Evolutionary conservation across 2,888 invertebrate species (phyloP).

Genomic region (Epirrhoe alternata): DNA sequence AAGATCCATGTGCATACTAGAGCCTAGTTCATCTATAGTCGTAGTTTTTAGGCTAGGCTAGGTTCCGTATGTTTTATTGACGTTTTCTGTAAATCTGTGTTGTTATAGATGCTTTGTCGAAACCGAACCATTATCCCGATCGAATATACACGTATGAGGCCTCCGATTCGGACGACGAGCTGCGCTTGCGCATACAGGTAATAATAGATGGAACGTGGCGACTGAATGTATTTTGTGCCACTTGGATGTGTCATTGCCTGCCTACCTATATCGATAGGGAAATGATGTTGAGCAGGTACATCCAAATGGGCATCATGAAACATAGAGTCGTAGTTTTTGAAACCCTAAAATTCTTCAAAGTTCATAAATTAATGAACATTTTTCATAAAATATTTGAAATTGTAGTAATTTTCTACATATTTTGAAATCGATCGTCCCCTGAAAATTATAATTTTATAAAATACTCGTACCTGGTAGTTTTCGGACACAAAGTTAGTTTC

Average conservation of each 20-base stretch:
- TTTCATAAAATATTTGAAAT: too few species aligned
- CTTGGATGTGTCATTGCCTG: slow-evolving; percentile 11
- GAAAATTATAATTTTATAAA: too few species aligned
- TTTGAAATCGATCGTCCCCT: too few species aligned
- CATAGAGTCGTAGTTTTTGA: not conserved
- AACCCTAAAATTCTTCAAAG: not conserved
- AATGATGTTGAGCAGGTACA: not conserved
- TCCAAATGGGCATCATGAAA: not conserved
- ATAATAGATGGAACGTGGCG: slow-evolving; percentile 47
- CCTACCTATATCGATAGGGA: not conserved
- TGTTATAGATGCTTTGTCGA: slow-evolving; percentile 85
- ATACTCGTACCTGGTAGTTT: too few species aligned
- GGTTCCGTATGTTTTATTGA: slow-evolving; percentile 57
- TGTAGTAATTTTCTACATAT: too few species aligned
- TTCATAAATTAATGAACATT: too few species aligned
- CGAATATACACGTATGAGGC: slow-evolving; percentile 82
- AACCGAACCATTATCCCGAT: slow-evolving; percentile 82
- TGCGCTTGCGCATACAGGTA: slow-evolving; percentile 82
- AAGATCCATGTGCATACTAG: slow-evolving; percentile 8
- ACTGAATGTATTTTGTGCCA: slow-evolving; percentile 32
- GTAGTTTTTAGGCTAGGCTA: slow-evolving; percentile 41
- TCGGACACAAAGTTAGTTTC: too few species aligned
- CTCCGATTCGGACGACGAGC: slow-evolving; percentile 80
- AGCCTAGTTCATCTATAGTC: not conserved
- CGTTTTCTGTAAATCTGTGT: slow-evolving; percentile 81